Percentiles rank a stretch among this genome's conserved stretches.
Evolutionary conservation across 1,140 invertebrate genomes (phyloP).

Genomic region (Homalodisca vitripennis): DNA sequence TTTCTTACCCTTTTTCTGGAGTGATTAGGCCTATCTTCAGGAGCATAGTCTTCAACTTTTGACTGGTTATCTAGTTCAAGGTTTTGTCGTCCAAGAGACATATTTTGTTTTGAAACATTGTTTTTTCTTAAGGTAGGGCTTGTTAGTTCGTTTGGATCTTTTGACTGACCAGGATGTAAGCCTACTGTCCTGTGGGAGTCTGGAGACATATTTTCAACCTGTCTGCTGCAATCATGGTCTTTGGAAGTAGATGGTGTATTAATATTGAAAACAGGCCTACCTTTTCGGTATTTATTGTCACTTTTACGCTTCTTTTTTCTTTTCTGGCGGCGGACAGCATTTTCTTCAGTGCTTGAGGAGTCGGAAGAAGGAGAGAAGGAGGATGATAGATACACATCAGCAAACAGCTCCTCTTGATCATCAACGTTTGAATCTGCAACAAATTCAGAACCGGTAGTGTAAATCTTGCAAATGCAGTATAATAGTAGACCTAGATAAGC

Average conservation of each 20-base stretch:
- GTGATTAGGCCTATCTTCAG: not conserved
- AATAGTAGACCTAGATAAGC: no score
- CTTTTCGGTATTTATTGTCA: not conserved
- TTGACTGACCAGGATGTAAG: not conserved
- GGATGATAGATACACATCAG: not conserved
- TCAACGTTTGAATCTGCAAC: not conserved
- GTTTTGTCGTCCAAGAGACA: not conserved
- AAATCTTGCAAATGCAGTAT: not conserved
- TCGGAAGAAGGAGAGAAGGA: not conserved
- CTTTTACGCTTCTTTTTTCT: not conserved
- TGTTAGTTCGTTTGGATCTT: no score
- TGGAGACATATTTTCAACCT: not conserved
- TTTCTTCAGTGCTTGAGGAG: not conserved
- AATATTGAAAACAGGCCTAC: not conserved
- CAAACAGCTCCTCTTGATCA: not conserved
- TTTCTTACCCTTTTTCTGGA: no score
- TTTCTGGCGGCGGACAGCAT: not conserved
- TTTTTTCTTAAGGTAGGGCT: no score
- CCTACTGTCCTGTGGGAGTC: not conserved
- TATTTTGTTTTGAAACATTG: not conserved
- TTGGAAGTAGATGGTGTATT: no score
- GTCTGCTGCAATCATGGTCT: no score
- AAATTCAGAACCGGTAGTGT: not conserved
- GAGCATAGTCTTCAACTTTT: not conserved
- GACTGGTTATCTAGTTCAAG: not conserved